Evolutionary conservation across 2,888 invertebrate species (phyloP).

Genomic region (Latrodectus hesperus): DNA sequence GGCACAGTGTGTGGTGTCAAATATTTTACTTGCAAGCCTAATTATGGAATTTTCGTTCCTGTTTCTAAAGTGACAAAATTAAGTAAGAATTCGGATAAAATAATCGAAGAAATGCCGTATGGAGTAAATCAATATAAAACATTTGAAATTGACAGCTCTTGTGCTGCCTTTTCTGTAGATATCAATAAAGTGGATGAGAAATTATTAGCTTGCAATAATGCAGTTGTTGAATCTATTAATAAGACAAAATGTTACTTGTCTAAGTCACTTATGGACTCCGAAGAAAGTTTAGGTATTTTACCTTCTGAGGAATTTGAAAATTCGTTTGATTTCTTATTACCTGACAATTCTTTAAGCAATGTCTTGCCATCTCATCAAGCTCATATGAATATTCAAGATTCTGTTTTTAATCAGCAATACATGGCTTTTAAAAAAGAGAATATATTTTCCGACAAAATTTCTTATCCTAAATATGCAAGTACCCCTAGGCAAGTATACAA

Average conservation of each 20-base stretch:
- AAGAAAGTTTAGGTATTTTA: constrained; percentile 7
- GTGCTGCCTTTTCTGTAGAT: no score
- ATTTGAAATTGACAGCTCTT: no score
- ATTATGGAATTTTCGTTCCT: constrained; percentile 33
- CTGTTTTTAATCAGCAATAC: no score
- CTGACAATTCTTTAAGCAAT: no score
- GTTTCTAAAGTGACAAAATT: background rate
- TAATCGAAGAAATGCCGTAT: no score
- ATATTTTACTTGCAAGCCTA: constrained; percentile 30
- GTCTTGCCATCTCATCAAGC: no score
- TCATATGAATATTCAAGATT: no score
- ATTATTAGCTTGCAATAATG: background rate
- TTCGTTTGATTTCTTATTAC: no score
- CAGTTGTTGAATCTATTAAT: background rate
- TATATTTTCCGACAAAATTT: background rate
- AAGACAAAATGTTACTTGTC: background rate
- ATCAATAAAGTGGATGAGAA: no score
- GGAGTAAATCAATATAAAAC: no score
- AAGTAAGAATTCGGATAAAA: no score
- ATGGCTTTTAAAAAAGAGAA: background rate
- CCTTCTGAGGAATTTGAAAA: background rate
- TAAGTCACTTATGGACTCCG: background rate
- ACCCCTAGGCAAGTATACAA: background rate
- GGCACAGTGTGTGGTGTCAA: constrained; percentile 1
- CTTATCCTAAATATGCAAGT: background rate